Conservation (phyloP, 2,797 vertebrate species). For the Melanotaenia nigrans region DNA sequence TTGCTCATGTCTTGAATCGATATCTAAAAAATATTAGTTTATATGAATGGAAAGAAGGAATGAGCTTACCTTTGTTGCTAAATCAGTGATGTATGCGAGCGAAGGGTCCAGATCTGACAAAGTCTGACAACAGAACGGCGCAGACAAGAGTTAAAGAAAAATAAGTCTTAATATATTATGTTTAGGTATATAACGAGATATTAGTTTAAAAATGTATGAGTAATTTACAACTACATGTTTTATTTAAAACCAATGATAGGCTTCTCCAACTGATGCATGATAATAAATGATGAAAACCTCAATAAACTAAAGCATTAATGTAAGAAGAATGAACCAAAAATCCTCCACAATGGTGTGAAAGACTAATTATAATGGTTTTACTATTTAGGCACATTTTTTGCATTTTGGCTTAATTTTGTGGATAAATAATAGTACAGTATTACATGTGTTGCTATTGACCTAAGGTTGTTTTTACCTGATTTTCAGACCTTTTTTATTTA, state of each 20-base stretch:
- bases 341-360: too few species aligned
- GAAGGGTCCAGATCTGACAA: constrained; percentile 88
- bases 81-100: constrained; percentile 88
- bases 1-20: not conserved
- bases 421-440: too few species aligned
- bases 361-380: too few species aligned
- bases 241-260: not conserved
- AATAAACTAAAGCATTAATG: too few species aligned
- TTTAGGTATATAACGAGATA: not conserved
- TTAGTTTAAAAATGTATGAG: not conserved
- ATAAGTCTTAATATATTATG: not conserved
- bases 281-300: too few species aligned
- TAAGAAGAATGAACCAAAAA: too few species aligned
- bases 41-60: not conserved
- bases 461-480: too few species aligned
- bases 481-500: too few species aligned
- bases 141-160: not conserved
- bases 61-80: constrained; percentile 85
- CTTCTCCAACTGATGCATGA: too few species aligned
- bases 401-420: too few species aligned
- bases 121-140: constrained; percentile 79
- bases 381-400: too few species aligned
- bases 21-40: not conserved
- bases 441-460: too few species aligned
- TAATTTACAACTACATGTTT: not conserved